phyloP scores from a whole-genome alignment of 2,888 invertebrate genomes.

The Dasysyrphus albostriatus region DNA sequence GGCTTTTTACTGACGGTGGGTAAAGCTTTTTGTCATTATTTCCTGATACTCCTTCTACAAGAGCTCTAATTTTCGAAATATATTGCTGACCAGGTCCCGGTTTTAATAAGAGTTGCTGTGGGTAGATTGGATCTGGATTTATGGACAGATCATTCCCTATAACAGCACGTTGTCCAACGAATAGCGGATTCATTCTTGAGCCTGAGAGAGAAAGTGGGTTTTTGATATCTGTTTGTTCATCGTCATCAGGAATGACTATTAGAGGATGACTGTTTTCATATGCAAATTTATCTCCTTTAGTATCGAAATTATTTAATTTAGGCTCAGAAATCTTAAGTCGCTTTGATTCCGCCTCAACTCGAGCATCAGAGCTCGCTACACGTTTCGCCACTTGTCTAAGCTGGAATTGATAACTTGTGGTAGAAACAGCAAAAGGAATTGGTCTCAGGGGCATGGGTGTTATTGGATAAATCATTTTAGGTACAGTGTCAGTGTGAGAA shows the following conservation, averaged over 20 bases:
- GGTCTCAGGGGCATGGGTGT: not conserved
- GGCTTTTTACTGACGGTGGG: not conserved
- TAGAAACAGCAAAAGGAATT: not conserved
- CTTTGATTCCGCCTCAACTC: not conserved
- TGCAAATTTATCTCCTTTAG: not conserved
- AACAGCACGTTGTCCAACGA: too few species aligned
- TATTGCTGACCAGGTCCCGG: conserved; percentile 28
- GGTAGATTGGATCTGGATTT: not conserved
- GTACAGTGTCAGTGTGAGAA: not conserved
- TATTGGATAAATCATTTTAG: conserved; percentile 5
- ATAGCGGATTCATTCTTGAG: not conserved
- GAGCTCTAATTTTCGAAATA: conserved; percentile 11
- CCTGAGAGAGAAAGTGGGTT: not conserved
- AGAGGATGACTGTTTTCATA: too few species aligned
- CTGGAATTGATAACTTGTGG: not conserved
- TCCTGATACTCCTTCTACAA: not conserved
- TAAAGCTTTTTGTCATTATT: not conserved
- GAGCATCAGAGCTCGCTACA: not conserved
- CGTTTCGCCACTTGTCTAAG: conserved; percentile 17
- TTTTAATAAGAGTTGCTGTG: not conserved
- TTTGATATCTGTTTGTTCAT: not conserved
- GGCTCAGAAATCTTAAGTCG: not conserved
- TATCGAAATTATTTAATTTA: too few species aligned
- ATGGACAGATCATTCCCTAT: not conserved
- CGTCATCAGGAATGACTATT: not conserved